Conservation (phyloP, 2,888 invertebrate genomes). For the Cataglyphis albicans region DNA sequence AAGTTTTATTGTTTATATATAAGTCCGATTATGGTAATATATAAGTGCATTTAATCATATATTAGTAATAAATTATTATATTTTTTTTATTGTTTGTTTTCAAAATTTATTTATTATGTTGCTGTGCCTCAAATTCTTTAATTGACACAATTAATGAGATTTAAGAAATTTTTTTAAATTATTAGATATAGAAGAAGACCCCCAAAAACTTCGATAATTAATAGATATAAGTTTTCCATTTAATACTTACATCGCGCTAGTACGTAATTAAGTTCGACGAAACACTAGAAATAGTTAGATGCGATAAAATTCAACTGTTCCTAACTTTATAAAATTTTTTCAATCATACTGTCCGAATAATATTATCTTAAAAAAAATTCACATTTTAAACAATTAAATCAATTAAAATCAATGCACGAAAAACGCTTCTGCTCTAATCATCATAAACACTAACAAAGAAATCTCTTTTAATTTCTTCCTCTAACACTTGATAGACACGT, state of each 20-base stretch:
- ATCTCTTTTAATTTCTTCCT: not conserved
- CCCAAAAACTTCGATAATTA: not conserved
- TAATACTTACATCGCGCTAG: conserved; percentile 35
- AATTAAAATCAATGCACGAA: not conserved
- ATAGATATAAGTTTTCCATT: not conserved
- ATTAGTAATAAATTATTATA: not conserved
- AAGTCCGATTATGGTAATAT: not conserved
- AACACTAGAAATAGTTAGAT: not conserved
- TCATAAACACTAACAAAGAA: not conserved
- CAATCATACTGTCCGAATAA: not conserved
- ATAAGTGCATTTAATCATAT: not conserved
- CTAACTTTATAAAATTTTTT: not conserved
- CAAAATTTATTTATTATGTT: not conserved
- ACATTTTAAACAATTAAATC: not conserved
- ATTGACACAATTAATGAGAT: not conserved
- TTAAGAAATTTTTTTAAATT: no score
- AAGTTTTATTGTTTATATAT: not conserved
- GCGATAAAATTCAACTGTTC: conserved; percentile 1
- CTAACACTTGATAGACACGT: not conserved
- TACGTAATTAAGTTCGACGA: not conserved
- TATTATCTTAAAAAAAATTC: not conserved
- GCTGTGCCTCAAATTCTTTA: not conserved
- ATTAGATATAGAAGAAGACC: not conserved
- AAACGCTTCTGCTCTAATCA: not conserved
- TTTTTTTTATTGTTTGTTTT: not conserved